Evolutionary conservation across 2,113 vertebrate genomes (phyloP).

Genomic region (Triplophysa rosa): DNA sequence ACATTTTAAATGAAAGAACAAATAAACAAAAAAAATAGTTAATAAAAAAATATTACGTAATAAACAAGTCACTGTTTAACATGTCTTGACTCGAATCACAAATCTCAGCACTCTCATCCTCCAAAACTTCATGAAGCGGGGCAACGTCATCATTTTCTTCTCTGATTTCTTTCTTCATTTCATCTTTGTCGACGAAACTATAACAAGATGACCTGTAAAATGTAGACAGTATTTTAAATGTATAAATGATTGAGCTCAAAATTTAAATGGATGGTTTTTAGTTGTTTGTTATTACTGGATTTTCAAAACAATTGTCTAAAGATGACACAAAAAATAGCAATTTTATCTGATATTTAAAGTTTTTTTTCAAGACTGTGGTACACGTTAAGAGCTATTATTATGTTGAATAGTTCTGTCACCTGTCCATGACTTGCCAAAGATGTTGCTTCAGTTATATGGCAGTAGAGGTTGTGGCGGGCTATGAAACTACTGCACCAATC

Average conservation of each 20-base stretch:
- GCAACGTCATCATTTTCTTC: background rate
- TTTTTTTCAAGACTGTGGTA: too few species aligned
- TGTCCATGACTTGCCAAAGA: constrained; percentile 10
- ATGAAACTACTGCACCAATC: constrained; percentile 36
- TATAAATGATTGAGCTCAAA: too few species aligned
- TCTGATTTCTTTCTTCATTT: background rate
- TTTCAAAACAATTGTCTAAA: too few species aligned
- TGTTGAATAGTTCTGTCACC: background rate
- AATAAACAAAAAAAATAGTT: too few species aligned
- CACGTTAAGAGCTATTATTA: too few species aligned
- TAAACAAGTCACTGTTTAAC: background rate
- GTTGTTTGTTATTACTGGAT: too few species aligned
- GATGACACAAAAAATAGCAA: too few species aligned
- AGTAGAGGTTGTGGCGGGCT: constrained; percentile 19
- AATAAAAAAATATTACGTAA: background rate
- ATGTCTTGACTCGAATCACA: background rate
- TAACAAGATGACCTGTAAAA: constrained; percentile 17
- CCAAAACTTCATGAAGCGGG: background rate
- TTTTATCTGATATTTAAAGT: too few species aligned
- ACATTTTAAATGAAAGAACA: too few species aligned
- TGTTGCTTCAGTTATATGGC: background rate
- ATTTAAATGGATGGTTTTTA: too few species aligned
- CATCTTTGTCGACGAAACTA: background rate
- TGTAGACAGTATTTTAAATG: background rate
- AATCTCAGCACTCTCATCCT: background rate